Percentiles rank a stretch among this genome's conserved stretches.
phyloP scores from a whole-genome alignment of 2,888 invertebrate genomes.

The Helobdella robusta region DNA sequence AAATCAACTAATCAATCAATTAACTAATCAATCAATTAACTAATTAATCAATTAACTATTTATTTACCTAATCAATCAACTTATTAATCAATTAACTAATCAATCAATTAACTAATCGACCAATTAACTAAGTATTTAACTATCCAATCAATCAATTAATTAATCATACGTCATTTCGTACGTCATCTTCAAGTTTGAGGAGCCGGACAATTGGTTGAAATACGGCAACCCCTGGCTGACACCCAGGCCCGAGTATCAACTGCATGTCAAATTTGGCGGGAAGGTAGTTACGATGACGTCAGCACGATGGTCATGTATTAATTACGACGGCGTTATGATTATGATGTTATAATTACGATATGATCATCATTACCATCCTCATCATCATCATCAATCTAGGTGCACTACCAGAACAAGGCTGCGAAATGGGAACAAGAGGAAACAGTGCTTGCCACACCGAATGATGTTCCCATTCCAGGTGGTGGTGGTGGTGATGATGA shows the following conservation, averaged over 20 bases:
- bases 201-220: slow-evolving; percentile 96
- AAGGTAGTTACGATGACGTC: background rate
- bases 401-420: background rate
- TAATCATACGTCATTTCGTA: background rate
- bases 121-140: too few species aligned
- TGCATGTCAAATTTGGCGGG: slow-evolving; percentile 93
- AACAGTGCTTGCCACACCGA: slow-evolving; percentile 93
- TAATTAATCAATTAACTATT: too few species aligned
- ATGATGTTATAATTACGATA: too few species aligned
- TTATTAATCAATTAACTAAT: too few species aligned
- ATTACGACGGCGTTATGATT: too few species aligned
- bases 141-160: background rate
- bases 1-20: too few species aligned
- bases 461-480: slow-evolving; percentile 95
- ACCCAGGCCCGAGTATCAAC: slow-evolving; percentile 92
- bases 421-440: slow-evolving; percentile 41
- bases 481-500: too few species aligned
- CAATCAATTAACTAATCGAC: too few species aligned
- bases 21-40: too few species aligned
- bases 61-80: too few species aligned
- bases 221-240: slow-evolving; percentile 99
- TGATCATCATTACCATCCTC: too few species aligned
- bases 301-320: background rate
- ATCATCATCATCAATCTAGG: background rate
- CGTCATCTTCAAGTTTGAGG: slow-evolving; percentile 59